phyloP scores from a whole-genome alignment of 2,888 invertebrate species.

The Heliconius charithonia region DNA sequence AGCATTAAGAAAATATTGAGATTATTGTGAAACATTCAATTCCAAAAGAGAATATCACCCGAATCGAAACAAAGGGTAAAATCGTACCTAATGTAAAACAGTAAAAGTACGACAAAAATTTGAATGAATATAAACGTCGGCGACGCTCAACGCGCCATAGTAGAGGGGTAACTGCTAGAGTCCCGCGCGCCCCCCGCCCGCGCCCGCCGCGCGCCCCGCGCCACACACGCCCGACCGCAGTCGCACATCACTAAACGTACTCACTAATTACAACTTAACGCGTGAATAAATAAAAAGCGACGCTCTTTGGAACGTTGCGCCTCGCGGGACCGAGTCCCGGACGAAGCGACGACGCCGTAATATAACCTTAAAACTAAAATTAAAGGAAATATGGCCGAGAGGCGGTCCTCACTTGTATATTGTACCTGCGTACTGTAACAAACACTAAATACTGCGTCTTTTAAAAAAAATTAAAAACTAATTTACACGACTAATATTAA shows the following conservation, averaged over 20 bases:
- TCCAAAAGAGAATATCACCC: conserved; percentile 62
- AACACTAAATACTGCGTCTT: conserved; percentile 16
- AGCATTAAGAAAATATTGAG: conserved; percentile 76
- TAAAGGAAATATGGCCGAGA: conserved; percentile 56
- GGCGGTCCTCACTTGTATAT: conserved; percentile 47
- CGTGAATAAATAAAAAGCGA: conserved; percentile 69
- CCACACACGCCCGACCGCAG: conserved; percentile 48
- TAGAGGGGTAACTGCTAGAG: conserved; percentile 67
- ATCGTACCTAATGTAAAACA: conserved; percentile 10
- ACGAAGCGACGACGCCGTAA: conserved; percentile 49
- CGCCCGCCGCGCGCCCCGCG: conserved; percentile 49
- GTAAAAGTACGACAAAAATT: conserved; percentile 41
- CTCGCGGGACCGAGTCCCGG: conserved; percentile 33
- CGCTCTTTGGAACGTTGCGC: conserved; percentile 75
- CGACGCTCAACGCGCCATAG: conserved; percentile 47
- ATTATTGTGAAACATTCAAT: conserved; percentile 71
- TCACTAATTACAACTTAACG: conserved; percentile 68
- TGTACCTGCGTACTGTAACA: conserved; percentile 17
- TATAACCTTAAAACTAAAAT: conserved; percentile 54
- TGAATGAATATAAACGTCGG: conserved; percentile 46
- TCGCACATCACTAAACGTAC: conserved; percentile 49
- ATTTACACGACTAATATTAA: conserved; percentile 9
- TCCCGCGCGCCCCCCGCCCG: conserved; percentile 54
- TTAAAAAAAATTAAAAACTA: background rate
- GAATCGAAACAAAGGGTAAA: conserved; percentile 28